These are phyloP conservation scores for Lagopus muta DNA, from an alignment of 2,113 vertebrate species.

Conservation along the genomic window DNA sequence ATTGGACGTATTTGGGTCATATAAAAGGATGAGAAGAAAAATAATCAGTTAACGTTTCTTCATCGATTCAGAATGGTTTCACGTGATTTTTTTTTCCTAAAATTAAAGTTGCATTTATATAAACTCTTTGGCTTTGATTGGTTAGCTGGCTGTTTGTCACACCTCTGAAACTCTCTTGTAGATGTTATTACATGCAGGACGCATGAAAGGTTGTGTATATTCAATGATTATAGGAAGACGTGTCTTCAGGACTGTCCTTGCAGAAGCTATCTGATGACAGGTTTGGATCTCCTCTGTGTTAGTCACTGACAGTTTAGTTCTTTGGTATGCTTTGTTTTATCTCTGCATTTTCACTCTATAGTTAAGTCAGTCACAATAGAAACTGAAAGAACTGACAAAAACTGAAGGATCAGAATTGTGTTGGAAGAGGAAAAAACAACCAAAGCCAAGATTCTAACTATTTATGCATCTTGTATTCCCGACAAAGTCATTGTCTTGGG, in stretches of 20 bases:
- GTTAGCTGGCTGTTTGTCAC: not conserved
- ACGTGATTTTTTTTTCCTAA: not conserved
- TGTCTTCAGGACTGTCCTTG: not conserved
- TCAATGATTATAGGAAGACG: not conserved
- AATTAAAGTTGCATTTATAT: not conserved
- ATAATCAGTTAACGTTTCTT: not conserved
- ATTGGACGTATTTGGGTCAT: too few relatives aligned
- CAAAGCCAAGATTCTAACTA: slow-evolving; percentile 60
- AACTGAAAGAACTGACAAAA: slow-evolving; percentile 60
- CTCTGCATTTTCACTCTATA: slow-evolving; percentile 13
- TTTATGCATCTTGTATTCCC: slow-evolving; percentile 72
- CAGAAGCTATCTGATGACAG: slow-evolving; percentile 17
- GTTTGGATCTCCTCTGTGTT: not conserved
- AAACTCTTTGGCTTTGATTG: not conserved
- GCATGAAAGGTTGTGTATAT: not conserved
- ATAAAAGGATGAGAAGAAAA: not conserved
- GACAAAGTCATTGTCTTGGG: slow-evolving; percentile 69
- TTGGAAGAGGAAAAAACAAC: not conserved
- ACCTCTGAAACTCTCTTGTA: not conserved
- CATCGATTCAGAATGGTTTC: not conserved
- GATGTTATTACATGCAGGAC: not conserved
- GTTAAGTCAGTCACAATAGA: slow-evolving; percentile 49
- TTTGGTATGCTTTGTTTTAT: slow-evolving; percentile 32
- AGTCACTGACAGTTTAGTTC: slow-evolving; percentile 15
- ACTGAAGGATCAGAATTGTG: slow-evolving; percentile 33